Conservation (phyloP, 2,797 vertebrate species). For the Lepilemur ruficaudatus region DNA sequence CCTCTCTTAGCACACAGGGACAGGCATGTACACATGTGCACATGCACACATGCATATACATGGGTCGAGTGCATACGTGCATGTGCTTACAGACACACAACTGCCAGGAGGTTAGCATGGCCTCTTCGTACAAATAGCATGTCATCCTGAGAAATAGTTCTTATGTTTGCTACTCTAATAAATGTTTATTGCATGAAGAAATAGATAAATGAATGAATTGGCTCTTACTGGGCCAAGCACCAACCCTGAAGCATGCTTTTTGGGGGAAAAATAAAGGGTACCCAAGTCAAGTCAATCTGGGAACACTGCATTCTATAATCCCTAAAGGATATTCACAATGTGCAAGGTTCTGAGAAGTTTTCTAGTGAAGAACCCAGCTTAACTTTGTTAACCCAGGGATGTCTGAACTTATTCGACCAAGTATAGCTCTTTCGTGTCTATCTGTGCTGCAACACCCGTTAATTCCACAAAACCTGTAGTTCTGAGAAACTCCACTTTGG, state of each 20-base stretch:
- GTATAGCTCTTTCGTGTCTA: background rate
- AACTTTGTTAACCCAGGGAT: background rate
- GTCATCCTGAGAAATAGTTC: background rate
- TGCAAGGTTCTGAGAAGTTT: background rate
- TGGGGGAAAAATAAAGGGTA: background rate
- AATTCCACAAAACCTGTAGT: background rate
- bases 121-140: background rate
- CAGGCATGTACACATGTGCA: background rate
- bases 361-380: background rate
- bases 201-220: background rate
- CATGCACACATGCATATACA: background rate
- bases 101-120: background rate
- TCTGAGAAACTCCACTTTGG: background rate
- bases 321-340: background rate
- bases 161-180: background rate
- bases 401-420: background rate
- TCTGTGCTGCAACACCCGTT: background rate
- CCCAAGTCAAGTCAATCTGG: background rate
- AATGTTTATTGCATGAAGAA: background rate
- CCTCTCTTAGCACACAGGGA: background rate
- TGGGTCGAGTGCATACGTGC: fast-evolving
- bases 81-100: background rate
- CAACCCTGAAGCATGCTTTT: background rate
- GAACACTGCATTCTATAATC: background rate
- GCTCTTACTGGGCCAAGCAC: background rate